A percentile compares a stretch with the other conserved stretches of the same genome.
Conservation (phyloP, 2,888 invertebrate genomes). For the Boloria euphrosyne region DNA sequence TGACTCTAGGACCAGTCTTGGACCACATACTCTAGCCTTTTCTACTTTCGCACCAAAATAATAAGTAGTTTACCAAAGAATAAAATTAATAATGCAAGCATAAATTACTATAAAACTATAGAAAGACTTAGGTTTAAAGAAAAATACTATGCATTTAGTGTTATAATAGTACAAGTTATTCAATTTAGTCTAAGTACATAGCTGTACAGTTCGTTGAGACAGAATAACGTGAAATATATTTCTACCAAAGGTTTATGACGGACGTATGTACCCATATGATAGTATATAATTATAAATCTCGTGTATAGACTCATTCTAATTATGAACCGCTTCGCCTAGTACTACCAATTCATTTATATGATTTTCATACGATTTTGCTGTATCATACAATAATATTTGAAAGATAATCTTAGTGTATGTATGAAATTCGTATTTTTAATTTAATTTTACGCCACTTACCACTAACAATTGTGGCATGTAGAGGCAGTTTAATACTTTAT, state of each 20-base stretch:
- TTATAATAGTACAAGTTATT: too few relatives aligned
- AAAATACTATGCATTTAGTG: too few relatives aligned
- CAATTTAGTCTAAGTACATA: too few relatives aligned
- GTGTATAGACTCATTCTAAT: background rate
- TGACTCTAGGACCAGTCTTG: conserved; percentile 36
- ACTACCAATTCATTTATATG: background rate
- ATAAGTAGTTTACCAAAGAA: conserved; percentile 18
- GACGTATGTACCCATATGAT: background rate
- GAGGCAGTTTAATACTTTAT: background rate
- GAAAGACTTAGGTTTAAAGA: too few relatives aligned
- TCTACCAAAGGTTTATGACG: conserved; percentile 16
- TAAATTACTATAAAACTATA: too few relatives aligned
- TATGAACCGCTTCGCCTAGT: background rate
- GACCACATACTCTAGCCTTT: conserved; percentile 31
- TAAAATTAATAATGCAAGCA: conserved; percentile 1
- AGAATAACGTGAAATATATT: background rate
- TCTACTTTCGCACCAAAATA: conserved; percentile 23
- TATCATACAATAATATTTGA: background rate
- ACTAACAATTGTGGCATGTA: conserved; percentile 1
- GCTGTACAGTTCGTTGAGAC: too few relatives aligned
- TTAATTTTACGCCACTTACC: background rate
- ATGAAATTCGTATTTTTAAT: background rate
- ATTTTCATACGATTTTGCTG: background rate
- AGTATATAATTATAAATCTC: background rate
- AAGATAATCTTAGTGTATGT: background rate